Evolutionary conservation across 2,888 invertebrate genomes (phyloP), one percentile per base, ranked within the genome.

Genomic region (Pristionchus arcanus): DNA sequence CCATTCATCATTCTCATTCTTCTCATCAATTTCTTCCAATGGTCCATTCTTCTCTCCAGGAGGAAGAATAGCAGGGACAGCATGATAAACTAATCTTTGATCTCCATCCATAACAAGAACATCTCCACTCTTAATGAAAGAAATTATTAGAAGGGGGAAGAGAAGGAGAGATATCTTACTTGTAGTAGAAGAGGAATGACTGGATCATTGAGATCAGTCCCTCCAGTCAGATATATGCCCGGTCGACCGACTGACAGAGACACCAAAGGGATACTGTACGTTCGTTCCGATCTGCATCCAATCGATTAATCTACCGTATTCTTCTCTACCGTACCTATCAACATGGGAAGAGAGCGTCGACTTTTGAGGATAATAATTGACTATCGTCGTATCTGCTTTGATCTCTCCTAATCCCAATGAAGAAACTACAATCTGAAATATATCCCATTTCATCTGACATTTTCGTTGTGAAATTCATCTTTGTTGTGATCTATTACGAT

Each of bases 181-280:
- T 87, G 87, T 31, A 87, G 53, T 31, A 87, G 71, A 71, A 87
- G 42, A n/a, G 87, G 87, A 16, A 87, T 37, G 71, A 95, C 96
- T 53, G 94, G 92, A 42, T 94, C 95, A 81, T 92, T 91, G 19
- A 94, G 91, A 2, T 91, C 81, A 21, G 77, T 86, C 7, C 98
- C 98, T 34, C 99, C 99, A 92, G 99, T 96, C 66, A 99, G 96
- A 95, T 99, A 99, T 94, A 99, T 97, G 25, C 98, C 98, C 89
- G 97, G 97, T 95, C 98, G 98, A 0, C 99, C 99, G 96, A 99
- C 98, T 96, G 98, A 98, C 96, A 93, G 96, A 0, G 99, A 99
- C 94, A 99, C 97, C 59, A 99, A 96, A 0, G 99, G 99, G 21
- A 91, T 91, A 15, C 49, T 42, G 28, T 88, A 89, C 74, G 92